A percentile compares a stretch with the other conserved stretches of the same genome.
phyloP scores from a whole-genome alignment of 2,113 vertebrate genomes.

The Sapajus apella region DNA sequence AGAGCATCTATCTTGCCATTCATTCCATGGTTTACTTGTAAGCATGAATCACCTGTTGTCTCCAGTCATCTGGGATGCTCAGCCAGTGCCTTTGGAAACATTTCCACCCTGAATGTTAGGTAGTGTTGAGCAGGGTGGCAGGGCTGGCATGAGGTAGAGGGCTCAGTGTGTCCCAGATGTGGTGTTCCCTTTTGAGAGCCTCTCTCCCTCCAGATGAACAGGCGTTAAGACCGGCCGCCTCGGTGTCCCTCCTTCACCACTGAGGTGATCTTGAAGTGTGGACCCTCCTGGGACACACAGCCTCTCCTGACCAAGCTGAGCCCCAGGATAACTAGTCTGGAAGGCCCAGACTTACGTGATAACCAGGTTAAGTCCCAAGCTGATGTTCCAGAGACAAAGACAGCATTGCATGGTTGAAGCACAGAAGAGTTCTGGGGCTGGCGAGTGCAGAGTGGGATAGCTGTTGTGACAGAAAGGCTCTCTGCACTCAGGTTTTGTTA shows the following conservation, averaged over 20 bases:
- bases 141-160: background rate
- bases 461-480: background rate
- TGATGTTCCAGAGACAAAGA: background rate
- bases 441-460: fast-evolving
- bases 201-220: too few relatives aligned
- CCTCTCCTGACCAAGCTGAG: background rate
- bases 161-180: background rate
- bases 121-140: background rate
- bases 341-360: background rate
- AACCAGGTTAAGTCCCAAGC: background rate
- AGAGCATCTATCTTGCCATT: background rate
- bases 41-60: background rate
- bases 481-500: background rate
- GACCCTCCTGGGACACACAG: background rate
- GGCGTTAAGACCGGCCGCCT: too few relatives aligned
- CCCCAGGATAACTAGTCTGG: background rate
- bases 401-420: too few relatives aligned
- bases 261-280: background rate
- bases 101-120: background rate
- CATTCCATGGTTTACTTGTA: background rate
- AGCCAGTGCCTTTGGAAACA: background rate
- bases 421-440: background rate
- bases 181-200: background rate
- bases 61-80: too few relatives aligned
- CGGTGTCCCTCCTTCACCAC: background rate